Base-by-base conservation (phyloP, 2,113 vertebrate species). In the Lophius piscatorius region DNA sequence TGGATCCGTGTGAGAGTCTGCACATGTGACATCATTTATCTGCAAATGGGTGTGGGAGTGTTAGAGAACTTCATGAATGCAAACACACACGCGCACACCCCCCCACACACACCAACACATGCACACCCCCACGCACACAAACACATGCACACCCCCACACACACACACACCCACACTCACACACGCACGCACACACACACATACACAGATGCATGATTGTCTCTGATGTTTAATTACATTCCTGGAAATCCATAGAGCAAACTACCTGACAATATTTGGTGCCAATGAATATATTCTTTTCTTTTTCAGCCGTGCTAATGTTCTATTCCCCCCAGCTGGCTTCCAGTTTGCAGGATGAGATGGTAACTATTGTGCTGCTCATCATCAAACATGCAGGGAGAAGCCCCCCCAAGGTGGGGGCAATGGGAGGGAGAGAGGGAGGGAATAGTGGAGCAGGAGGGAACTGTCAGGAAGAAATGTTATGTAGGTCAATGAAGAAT, bases 401-500 rank as follows among this genome's bases (percentile, higher is more conserved):
- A 72, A 75, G 75, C 80, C 70, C 61, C 70, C 61, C 66, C 31
- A 63, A 81, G 75, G 83, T 82, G 58, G 74, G 78, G 63, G 74
- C 62, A 70, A 18, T 34, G 60, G 51, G 52, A 35, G 68, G 35
- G 56, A 9, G 60, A 34, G 54, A 39, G 34, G 63, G 28, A 33
- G 60, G 39, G 73, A 13, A 39, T 49, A 34, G 65, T 3, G 4
- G 57, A 36, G 63, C 5, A 13, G 68, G 76, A 72, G 61, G 71
- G 77, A 78, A 48, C 55, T 78, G 80, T 87, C 81, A 79, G 84
- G 61, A 75, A 84, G 85, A 87, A 68, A 81, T 65, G 72, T 70
- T 87, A 89, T 90, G 85, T 89, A 87, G 87, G 90, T 89, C 87
- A 88, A 82, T 87, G 80, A 85, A 82, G 80, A 85, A 84, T 81